Evolutionary conservation across 2,113 vertebrate species (phyloP).

Genomic region (Ascaphus truei): DNA sequence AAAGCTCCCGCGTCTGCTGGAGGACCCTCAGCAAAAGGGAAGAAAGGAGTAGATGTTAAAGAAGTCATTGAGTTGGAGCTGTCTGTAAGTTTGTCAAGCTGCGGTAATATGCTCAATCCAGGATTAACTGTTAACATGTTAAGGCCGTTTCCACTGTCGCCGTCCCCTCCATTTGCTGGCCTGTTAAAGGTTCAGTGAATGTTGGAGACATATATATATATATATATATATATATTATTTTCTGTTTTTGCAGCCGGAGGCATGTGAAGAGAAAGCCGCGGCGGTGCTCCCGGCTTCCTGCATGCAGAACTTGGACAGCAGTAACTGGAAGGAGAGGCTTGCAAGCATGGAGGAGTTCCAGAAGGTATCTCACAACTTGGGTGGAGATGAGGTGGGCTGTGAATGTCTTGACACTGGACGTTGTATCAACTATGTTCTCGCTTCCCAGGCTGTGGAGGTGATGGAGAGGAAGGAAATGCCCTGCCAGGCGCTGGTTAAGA

Average conservation of each 20-base stretch:
- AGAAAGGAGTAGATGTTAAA: slow-evolving; percentile 77
- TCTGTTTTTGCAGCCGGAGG: slow-evolving; percentile 70
- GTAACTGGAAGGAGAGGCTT: slow-evolving; percentile 96
- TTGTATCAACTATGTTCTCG: not conserved
- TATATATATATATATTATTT: no score
- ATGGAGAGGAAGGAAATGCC: slow-evolving; percentile 87
- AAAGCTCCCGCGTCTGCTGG: slow-evolving; percentile 62
- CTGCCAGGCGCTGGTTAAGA: slow-evolving; percentile 90
- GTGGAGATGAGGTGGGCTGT: not conserved
- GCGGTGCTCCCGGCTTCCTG: slow-evolving; percentile 85
- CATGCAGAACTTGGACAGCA: slow-evolving; percentile 84
- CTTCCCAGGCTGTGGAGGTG: slow-evolving; percentile 81
- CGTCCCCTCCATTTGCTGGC: not conserved
- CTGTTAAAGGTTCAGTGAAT: not conserved
- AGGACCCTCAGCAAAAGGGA: slow-evolving; percentile 69
- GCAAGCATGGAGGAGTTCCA: slow-evolving; percentile 98
- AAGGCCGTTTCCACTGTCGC: no score
- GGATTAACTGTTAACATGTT: no score
- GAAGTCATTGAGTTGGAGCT: slow-evolving; percentile 82
- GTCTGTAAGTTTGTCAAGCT: slow-evolving; percentile 67
- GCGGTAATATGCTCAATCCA: no score
- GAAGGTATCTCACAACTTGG: slow-evolving; percentile 67
- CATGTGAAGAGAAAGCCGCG: slow-evolving; percentile 88
- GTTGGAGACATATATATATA: no score
- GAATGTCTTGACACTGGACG: not conserved